Evolutionary conservation across 2,113 vertebrate genomes (phyloP), one percentile per base, ranked within the genome.

Genomic region (Hemibagrus wyckioides): DNA sequence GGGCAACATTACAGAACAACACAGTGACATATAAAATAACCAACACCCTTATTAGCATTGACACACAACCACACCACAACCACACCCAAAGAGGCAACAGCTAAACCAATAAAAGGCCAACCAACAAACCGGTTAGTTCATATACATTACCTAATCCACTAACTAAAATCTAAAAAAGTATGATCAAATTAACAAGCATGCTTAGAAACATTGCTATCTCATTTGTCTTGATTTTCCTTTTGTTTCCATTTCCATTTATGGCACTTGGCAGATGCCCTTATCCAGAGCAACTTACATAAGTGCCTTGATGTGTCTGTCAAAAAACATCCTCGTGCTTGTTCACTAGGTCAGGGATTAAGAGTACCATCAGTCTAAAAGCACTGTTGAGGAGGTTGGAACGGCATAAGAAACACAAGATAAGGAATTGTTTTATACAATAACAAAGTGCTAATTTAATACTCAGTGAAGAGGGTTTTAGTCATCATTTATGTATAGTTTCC

Each of bases 61-160:
- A 90, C 91, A 89, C 85, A 88, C 57, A 83, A 89, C 59, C 80
- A 84, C 85, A 87, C 67, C n/a, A 52, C 41, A 80, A 36, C 52
- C 52, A 56, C 77, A 57, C 50, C 77, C 52, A 44, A 73, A 76
- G 28, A 19, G 9, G 44, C 71, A 61, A 48, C 48, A 59, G 54
- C 28, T 61, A 85, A 48, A 77, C 54, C 57, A 77, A 44, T 85
- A 41, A 84, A 73, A 73, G 50, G 33, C 41, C 82, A 48, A 61
- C 84, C 73, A 61, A 85, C 56, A 71, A 76, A 59, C 63, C 15
- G 2, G 41, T 63, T 77, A 48, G 3, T 57, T 25, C 36, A 75
- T 19, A 75, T 23, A 36, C 36, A 28, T 21, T 52, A 71, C 23
- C 65, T 41, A 84, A 84, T 19, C 23, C 50, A 75, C 44, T 75